Conservation (phyloP, 2,113 vertebrate genomes). For the Onychostoma macrolepis region DNA sequence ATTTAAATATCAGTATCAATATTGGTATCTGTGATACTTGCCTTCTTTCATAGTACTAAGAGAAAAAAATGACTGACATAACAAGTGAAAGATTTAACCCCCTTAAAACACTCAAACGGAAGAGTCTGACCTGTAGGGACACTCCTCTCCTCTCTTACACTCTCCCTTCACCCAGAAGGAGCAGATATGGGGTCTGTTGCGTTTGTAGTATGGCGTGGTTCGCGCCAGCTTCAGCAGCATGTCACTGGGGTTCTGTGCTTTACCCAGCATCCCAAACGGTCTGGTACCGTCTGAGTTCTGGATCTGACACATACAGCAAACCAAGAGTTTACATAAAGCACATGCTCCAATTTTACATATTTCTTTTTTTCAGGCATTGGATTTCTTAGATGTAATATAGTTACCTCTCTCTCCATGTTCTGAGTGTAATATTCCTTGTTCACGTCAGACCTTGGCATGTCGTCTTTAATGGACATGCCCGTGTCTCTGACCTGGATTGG, state of each 20-base stretch:
- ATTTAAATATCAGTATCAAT: no score
- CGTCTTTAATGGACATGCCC: constrained; percentile 90
- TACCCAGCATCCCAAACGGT: constrained; percentile 89
- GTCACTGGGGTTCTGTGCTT: constrained; percentile 93
- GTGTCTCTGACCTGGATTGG: constrained; percentile 96
- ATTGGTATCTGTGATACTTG: no score
- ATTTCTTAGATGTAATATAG: neutral
- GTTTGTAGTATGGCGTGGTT: constrained; percentile 96
- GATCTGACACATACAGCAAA: constrained; percentile 13
- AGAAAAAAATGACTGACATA: neutral
- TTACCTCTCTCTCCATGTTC: constrained; percentile 95
- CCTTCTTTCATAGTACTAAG: no score
- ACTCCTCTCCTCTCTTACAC: constrained; percentile 76
- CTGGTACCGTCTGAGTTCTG: constrained; percentile 88
- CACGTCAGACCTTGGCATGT: constrained; percentile 94
- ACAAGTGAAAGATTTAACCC: neutral
- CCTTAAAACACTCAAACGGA: no score
- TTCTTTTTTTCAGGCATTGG: neutral
- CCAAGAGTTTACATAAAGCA: neutral
- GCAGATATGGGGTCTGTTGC: constrained; percentile 95
- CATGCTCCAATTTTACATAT: neutral
- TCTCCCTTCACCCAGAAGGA: constrained; percentile 99
- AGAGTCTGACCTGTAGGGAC: constrained; percentile 14
- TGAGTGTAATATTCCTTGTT: constrained; percentile 98
- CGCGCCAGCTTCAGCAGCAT: constrained; percentile 95